Base-by-base conservation (phyloP, 2,888 invertebrate species). In the Petrolisthes cinctipes region DNA sequence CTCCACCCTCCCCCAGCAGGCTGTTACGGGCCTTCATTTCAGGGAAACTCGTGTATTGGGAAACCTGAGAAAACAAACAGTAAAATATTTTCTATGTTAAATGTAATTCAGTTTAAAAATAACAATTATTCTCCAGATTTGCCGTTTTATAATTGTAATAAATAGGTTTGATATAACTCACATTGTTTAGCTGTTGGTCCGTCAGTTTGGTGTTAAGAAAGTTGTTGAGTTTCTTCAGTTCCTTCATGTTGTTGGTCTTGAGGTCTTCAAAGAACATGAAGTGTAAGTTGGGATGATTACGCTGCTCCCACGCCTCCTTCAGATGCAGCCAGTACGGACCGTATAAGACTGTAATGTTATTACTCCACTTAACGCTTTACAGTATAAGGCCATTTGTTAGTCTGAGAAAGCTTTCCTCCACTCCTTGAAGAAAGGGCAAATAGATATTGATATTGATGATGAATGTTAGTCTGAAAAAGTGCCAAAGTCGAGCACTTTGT, bases 301-400 rank as follows among this genome's bases (percentile, higher is more conserved):
- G 54, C 56, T 83, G 73, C 37, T 81, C 51, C 88, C 88, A 88
- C 6, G 86, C 86, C 71, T 85, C 86, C 20, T 79, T 85, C 71
- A 90, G 80, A 81, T 90, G 90, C 1, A 71, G 83, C 90, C 90
- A 90, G 82, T 84, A 90, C 6, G 90, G 88, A 14, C 88, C 83
- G 53, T 83, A 90, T 5, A 76, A 11, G 14, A 76, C 90, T 90
- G 86, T 3, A 82, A 54, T 37, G 37, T 37, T 37, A 37, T 37
- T 37, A 37, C 37, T 37, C 37, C 37, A 37, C 37, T 37, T 37
- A 37, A 37, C 37, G 2, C 37, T 0, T 37, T 37, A 37, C 37
- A 37, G 37, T 37, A 37, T 37, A 37, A 37, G 37, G 37, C 37
- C 37, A 37, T 37, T 0, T 37, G 37, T 37, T 37, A 37, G 37